phyloP scores from a whole-genome alignment of 2,113 vertebrate species.

The Coptodon bakossiorum region DNA sequence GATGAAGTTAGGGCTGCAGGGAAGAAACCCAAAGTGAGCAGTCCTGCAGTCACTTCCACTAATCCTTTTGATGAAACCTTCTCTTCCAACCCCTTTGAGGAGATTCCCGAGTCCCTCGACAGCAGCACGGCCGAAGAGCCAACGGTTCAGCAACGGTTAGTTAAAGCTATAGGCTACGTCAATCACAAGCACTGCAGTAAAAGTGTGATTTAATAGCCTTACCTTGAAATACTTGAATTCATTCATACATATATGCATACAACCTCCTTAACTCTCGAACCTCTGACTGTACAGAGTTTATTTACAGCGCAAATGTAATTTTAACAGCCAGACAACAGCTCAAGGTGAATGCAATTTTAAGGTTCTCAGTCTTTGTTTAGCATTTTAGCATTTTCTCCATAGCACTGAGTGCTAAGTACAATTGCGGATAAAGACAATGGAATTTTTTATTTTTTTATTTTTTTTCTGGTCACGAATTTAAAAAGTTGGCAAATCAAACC shows the following conservation, averaged over 20 bases:
- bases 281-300: not conserved
- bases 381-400: not conserved
- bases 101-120: not conserved
- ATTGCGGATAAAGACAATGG: not conserved
- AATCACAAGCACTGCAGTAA: not conserved
- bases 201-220: not conserved
- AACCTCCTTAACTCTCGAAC: not conserved
- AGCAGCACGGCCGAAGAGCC: constrained; percentile 55
- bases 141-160: constrained; percentile 82
- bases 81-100: constrained; percentile 60
- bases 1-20: not conserved
- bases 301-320: not conserved
- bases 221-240: not conserved
- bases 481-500: not conserved
- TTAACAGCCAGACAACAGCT: not conserved
- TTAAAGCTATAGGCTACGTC: not conserved
- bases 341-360: not conserved
- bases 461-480: not conserved
- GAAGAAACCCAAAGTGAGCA: not conserved
- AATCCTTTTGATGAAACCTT: constrained; percentile 46
- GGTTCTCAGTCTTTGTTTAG: not conserved
- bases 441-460: not conserved
- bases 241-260: not conserved
- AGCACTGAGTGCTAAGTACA: not conserved
- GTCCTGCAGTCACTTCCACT: not conserved